Conservation (phyloP, 2,113 vertebrate genomes). For the Channa maculata region DNA sequence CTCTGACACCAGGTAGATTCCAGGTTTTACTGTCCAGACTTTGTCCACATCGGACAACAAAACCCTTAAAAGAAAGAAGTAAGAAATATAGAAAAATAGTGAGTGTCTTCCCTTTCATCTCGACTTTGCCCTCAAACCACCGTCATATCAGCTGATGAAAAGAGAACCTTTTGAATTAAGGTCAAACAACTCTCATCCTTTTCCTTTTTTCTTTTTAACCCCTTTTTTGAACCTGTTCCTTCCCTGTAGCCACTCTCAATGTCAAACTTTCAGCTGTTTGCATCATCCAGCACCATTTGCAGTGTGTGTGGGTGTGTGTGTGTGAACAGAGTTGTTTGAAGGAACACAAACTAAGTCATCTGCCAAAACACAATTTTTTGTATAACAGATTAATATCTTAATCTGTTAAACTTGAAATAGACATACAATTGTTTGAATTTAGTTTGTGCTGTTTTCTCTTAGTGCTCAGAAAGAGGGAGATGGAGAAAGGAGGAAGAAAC, state of each 20-base stretch:
- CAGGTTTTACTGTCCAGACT: not conserved
- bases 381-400: slow-evolving; percentile 2
- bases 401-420: slow-evolving; percentile 1
- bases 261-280: slow-evolving; percentile 60
- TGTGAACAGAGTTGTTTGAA: not conserved
- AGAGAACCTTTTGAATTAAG: slow-evolving; percentile 10
- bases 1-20: slow-evolving; percentile 75
- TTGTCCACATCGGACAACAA: not conserved
- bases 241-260: not conserved
- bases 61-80: slow-evolving; percentile 6
- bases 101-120: slow-evolving; percentile 21
- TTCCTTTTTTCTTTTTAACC: slow-evolving; percentile 7
- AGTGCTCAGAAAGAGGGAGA: slow-evolving; percentile 78
- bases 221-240: slow-evolving; percentile 27
- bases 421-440: not conserved
- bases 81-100: not conserved
- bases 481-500: slow-evolving; percentile 70
- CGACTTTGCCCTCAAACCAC: slow-evolving; percentile 4
- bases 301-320: slow-evolving; percentile 8
- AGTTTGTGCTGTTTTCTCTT: slow-evolving; percentile 15
- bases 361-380: not conserved
- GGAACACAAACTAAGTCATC: slow-evolving; percentile 1
- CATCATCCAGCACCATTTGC: slow-evolving; percentile 54
- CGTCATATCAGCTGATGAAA: not conserved
- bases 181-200: not conserved